A percentile compares a stretch with the other conserved stretches of the same genome.
These are phyloP conservation scores for Arion vulgaris DNA, from an alignment of 1,140 invertebrate species.

Conservation along the genomic window DNA sequence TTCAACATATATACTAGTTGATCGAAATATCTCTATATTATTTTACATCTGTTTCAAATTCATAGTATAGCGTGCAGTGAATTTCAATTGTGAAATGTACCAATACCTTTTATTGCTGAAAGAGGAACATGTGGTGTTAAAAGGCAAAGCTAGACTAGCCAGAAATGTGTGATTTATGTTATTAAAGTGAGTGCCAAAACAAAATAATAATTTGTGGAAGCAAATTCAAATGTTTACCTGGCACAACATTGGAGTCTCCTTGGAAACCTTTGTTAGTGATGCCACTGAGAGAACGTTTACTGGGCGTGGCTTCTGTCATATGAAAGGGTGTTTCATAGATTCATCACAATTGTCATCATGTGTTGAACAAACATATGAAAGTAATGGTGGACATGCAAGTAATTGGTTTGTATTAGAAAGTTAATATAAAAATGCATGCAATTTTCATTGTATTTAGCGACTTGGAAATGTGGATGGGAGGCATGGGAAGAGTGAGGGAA, in stretches of 20 bases:
- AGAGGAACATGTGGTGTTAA: background rate
- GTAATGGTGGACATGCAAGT: no score
- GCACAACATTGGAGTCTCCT: background rate
- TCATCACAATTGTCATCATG: background rate
- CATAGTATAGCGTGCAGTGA: no score
- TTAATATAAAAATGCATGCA: no score
- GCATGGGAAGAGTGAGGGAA: no score
- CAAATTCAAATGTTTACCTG: background rate
- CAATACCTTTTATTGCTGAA: background rate
- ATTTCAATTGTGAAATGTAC: background rate
- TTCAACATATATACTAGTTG: no score
- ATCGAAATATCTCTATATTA: no score
- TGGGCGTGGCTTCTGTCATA: background rate
- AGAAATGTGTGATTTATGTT: background rate
- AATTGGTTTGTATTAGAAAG: no score
- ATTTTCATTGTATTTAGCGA: no score
- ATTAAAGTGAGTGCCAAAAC: background rate
- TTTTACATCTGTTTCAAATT: no score
- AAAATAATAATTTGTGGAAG: background rate
- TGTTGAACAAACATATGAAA: no score
- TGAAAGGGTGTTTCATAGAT: background rate
- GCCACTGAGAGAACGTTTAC: background rate
- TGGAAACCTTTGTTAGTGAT: background rate
- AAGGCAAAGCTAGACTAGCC: background rate
- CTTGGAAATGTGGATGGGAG: no score